Evolutionary conservation across 2,113 vertebrate genomes (phyloP), one percentile per base, ranked within the genome.

Genomic region (Prietella phreatophila): DNA sequence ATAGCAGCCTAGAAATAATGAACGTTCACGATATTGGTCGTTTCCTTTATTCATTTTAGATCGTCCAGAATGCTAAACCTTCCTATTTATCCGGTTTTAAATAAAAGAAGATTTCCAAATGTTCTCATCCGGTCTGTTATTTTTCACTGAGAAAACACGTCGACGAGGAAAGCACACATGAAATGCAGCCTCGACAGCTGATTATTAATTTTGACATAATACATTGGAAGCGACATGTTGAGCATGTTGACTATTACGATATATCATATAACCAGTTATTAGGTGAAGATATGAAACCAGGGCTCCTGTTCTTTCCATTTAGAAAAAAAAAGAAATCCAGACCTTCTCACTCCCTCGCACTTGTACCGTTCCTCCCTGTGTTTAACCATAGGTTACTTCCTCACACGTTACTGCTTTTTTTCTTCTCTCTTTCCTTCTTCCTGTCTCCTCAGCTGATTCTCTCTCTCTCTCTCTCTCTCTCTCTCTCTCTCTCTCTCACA

Each of bases 401-500:
- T 82, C 67, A 60, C 55, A 80, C 75, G 75, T 55, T 82, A 25
- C 79, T 80, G 27, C 82, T 89, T 88, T 83, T 53, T 87, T 61
- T 53, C 73, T 83, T 82, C 25, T 39, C 60, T 39, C 56, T 76
- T 73, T 86, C 63, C 50, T 65, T 81, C 73, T 42, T 85, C 82
- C 90, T 91, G 83, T 91, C 83, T 84, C 61, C 83, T 84, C 75
- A 78, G 75, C 76, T 85, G 36, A 15, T 85, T 79, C 86, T 82
- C 42, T 65, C 76, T 79, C 69, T 67, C 22, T 80, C n/a, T 73
- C 61, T 83, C 63, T 83, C 84, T 84, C 36, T 61, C 25, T 84
- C 36, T 55, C 13, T 47, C 82, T 55, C n/a, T 30, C 75, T 81
- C 56, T 39, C 36, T 86, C 91, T 93, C 92, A 89, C 87, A 92